Conservation (phyloP, 2,888 invertebrate species). For the Melikaiella ostensackeni region DNA sequence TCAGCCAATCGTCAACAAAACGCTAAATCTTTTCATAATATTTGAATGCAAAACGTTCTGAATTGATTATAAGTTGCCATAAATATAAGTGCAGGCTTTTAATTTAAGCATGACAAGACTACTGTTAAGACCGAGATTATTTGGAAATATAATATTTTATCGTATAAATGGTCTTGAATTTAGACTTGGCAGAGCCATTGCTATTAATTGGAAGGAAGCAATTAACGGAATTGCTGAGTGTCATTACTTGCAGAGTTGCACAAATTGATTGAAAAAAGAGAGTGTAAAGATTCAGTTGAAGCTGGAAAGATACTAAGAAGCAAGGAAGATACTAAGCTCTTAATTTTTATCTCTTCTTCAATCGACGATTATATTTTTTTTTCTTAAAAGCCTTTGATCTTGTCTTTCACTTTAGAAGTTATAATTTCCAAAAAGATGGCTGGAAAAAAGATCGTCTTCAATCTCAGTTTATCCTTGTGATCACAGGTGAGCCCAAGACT, state of each 20-base stretch:
- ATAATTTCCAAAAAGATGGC: not conserved
- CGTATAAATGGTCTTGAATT: too few species aligned
- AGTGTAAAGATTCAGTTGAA: constrained; percentile 3
- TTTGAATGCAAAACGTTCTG: too few species aligned
- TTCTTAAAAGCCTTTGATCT: constrained; percentile 17
- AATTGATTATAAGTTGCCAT: too few species aligned
- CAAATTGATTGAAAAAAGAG: constrained; percentile 5
- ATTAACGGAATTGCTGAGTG: constrained; percentile 15
- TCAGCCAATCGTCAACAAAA: too few species aligned
- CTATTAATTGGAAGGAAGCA: not conserved
- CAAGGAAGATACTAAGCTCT: not conserved
- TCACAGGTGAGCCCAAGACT: too few species aligned
- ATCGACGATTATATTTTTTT: not conserved
- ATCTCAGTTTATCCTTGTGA: not conserved
- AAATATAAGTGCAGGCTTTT: too few species aligned
- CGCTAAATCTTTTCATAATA: too few species aligned
- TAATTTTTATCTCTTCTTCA: not conserved
- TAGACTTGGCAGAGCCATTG: too few species aligned
- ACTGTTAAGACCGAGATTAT: too few species aligned
- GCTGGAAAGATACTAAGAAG: not conserved
- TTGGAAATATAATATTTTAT: too few species aligned
- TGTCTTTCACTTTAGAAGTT: constrained; percentile 12
- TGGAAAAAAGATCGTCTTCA: not conserved
- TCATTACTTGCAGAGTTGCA: constrained; percentile 3
- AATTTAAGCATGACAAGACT: too few species aligned